Conservation (phyloP, 1,140 invertebrate species). For the Pteromalus puparum region DNA sequence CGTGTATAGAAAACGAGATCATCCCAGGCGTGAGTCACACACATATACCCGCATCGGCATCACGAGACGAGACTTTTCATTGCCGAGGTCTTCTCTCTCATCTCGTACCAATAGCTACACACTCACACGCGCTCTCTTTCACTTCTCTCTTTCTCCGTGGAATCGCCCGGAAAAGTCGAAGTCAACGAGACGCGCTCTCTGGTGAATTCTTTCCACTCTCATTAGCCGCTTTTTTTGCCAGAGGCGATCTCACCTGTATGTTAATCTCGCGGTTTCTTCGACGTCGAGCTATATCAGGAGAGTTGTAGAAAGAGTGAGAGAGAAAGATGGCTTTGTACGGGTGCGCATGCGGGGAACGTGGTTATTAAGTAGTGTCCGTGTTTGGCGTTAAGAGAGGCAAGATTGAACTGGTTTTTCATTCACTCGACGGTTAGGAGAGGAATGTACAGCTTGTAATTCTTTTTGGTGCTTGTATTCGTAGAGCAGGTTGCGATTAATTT, state of each 20-base stretch:
- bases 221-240: constrained; percentile 7
- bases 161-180: constrained; percentile 40
- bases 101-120: neutral
- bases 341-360: too few relatives aligned
- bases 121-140: constrained; percentile 7
- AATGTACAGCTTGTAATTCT: neutral
- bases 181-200: constrained; percentile 8
- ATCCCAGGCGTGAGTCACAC: constrained; percentile 7
- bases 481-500: neutral
- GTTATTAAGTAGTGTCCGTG: neutral
- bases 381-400: neutral
- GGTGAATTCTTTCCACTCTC: constrained; percentile 40
- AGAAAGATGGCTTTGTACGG: too few relatives aligned
- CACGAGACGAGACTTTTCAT: constrained; percentile 13
- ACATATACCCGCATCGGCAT: neutral
- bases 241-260: neutral
- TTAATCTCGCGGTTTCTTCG: neutral
- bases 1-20: constrained; percentile 12
- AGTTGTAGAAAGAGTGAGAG: too few relatives aligned
- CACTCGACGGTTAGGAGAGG: neutral
- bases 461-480: neutral
- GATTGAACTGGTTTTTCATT: neutral
- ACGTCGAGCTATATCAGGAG: too few relatives aligned
- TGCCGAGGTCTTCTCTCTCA: constrained; percentile 7
- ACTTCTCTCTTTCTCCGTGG: constrained; percentile 7